Percentiles rank a stretch among this genome's conserved stretches.
phyloP scores from a whole-genome alignment of 1,140 invertebrate species.

The Medauroidea extradentata region DNA sequence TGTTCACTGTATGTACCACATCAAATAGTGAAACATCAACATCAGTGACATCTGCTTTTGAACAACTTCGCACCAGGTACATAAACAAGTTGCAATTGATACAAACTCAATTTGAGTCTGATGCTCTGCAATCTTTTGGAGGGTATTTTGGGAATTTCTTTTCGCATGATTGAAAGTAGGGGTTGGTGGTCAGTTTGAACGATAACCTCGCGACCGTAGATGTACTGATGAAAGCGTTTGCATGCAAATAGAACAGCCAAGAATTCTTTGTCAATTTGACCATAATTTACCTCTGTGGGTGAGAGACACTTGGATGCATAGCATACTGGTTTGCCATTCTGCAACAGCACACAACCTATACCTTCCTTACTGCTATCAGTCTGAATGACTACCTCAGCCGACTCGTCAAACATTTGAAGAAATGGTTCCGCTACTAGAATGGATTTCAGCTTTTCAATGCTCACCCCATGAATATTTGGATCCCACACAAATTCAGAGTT shows the following conservation, averaged over 20 bases:
- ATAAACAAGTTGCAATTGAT: too few relatives aligned
- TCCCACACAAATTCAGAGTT: too few relatives aligned
- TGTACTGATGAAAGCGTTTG: conserved; percentile 32
- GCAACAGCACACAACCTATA: conserved; percentile 27
- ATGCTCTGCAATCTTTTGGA: background rate
- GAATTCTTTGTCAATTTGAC: conserved; percentile 37
- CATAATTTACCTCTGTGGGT: conserved; percentile 30
- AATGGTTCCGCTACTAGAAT: conserved; percentile 20
- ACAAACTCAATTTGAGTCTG: too few relatives aligned
- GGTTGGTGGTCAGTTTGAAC: conserved; percentile 41
- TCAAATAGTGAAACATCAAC: too few relatives aligned
- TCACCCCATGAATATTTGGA: too few relatives aligned
- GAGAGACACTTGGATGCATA: conserved; percentile 37
- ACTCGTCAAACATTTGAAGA: conserved; percentile 19
- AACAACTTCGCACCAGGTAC: too few relatives aligned
- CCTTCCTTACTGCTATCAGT: conserved; percentile 32
- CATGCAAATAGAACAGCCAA: conserved; percentile 31
- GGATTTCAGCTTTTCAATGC: conserved; percentile 19
- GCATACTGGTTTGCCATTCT: conserved; percentile 33
- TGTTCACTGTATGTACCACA: too few relatives aligned
- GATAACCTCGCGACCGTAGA: conserved; percentile 30
- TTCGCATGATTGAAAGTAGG: conserved; percentile 28
- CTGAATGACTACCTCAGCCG: conserved; percentile 15
- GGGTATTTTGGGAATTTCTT: conserved; percentile 18
- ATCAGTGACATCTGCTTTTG: too few relatives aligned